Evolutionary conservation across 2,113 vertebrate species (phyloP).

Genomic region (Ibidorhyncha struthersii): DNA sequence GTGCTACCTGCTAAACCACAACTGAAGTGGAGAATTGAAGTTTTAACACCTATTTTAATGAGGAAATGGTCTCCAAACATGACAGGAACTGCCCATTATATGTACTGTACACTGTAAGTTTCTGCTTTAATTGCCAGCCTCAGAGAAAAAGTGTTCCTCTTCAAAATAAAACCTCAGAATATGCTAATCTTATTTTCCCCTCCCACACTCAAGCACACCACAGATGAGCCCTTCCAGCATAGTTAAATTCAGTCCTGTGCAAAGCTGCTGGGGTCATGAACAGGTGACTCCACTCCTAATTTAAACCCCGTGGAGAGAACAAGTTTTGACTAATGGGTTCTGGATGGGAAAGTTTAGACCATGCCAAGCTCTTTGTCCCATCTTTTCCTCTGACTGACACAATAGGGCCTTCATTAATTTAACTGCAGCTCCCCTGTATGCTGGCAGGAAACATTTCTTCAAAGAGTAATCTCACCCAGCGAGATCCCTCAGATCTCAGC

Average conservation of each 20-base stretch:
- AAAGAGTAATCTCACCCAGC: slow-evolving; percentile 39
- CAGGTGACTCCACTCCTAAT: slow-evolving; percentile 23
- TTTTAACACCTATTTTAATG: not conserved
- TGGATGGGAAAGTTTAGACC: not conserved
- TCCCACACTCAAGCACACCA: not conserved
- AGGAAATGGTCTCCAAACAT: not conserved
- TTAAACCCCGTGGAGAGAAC: slow-evolving; percentile 3
- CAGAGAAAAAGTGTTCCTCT: not conserved
- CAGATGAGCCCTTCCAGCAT: not conserved
- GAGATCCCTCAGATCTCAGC: slow-evolving; percentile 46
- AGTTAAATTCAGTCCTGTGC: not conserved
- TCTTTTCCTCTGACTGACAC: not conserved
- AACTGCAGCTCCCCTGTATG: slow-evolving; percentile 4
- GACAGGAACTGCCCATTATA: not conserved
- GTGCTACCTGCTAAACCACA: not conserved
- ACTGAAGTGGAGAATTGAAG: not conserved
- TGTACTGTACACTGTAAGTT: not conserved
- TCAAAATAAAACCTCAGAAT: not conserved
- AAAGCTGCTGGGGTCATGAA: slow-evolving; percentile 12
- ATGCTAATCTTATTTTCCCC: not conserved
- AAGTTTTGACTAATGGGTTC: slow-evolving; percentile 21
- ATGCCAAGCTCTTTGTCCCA: slow-evolving; percentile 1
- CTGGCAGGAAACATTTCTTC: slow-evolving; percentile 37
- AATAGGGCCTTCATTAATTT: slow-evolving; percentile 27
- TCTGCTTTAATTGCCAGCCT: not conserved